Evolutionary conservation across 2,113 vertebrate genomes (phyloP).

Genomic region (Crotalus helleri): DNA sequence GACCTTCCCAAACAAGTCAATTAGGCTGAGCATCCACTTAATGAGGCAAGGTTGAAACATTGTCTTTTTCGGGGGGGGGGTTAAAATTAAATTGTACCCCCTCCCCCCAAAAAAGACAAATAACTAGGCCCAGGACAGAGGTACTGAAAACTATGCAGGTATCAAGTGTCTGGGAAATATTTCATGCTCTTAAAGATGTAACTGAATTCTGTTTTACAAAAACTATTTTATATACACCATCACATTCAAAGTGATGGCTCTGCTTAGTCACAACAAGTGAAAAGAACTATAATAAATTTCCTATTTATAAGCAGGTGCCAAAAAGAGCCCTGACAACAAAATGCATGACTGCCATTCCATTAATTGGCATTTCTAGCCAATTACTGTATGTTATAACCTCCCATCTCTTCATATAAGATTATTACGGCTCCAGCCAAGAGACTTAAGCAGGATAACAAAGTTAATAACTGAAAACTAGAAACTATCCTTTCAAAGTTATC

Average conservation of each 20-base stretch:
- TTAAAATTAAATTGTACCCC: background rate
- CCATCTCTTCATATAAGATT: constrained; percentile 28
- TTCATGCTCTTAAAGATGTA: background rate
- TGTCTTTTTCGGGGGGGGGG: background rate
- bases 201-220: background rate
- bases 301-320: constrained; percentile 9
- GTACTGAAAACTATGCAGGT: background rate
- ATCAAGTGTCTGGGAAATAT: background rate
- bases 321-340: constrained; percentile 9
- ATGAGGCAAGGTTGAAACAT: background rate
- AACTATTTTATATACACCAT: background rate
- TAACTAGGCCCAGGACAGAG: background rate
- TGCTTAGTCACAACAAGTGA: background rate
- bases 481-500: constrained; percentile 36
- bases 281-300: constrained; percentile 3
- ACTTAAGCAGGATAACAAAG: background rate
- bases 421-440: constrained; percentile 2
- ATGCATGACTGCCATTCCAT: constrained; percentile 10
- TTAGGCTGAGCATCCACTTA: background rate
- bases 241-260: constrained; percentile 8
- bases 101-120: background rate
- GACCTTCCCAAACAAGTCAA: background rate
- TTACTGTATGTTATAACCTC: constrained; percentile 20
- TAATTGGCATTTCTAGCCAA: constrained; percentile 23
- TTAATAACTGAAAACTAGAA: constrained; percentile 38